These are phyloP conservation scores for Procambarus virginalis DNA, from an alignment of 1,140 invertebrate species.

Conservation along the genomic window DNA sequence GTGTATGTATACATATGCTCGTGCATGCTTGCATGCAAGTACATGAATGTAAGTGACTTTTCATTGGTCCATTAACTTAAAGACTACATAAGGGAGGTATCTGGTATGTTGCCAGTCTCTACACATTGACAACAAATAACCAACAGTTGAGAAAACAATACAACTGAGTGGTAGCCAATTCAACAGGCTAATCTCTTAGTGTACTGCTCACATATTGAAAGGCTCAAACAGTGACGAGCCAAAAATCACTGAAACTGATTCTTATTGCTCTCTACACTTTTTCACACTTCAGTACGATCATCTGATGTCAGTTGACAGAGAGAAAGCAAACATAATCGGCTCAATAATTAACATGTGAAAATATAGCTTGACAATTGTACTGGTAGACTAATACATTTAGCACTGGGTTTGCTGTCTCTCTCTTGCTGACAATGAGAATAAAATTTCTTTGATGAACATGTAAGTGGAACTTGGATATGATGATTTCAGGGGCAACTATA, in stretches of 20 bases:
- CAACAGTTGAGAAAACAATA: slow-evolving; percentile 41
- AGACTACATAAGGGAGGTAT: slow-evolving; percentile 50
- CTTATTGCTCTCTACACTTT: slow-evolving; percentile 64
- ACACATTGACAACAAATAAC: slow-evolving; percentile 61
- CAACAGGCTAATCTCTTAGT: slow-evolving; percentile 50
- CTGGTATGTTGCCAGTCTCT: slow-evolving; percentile 48
- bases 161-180: slow-evolving; percentile 49
- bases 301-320: slow-evolving; percentile 53
- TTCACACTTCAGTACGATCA: slow-evolving; percentile 45
- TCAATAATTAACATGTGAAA: background rate
- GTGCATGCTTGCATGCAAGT: slow-evolving; percentile 12
- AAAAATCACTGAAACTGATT: slow-evolving; percentile 55
- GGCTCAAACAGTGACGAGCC: slow-evolving; percentile 37
- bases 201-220: slow-evolving; percentile 29
- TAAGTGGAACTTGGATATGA: slow-evolving; percentile 59
- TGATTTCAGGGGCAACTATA: slow-evolving; percentile 58
- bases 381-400: slow-evolving; percentile 5
- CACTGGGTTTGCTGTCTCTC: slow-evolving; percentile 53
- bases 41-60: background rate
- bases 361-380: background rate
- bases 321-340: slow-evolving; percentile 42
- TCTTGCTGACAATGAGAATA: slow-evolving; percentile 33
- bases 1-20: slow-evolving; percentile 6
- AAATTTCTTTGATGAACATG: slow-evolving; percentile 39
- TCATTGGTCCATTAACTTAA: slow-evolving; percentile 52